phyloP scores from a whole-genome alignment of 2,113 vertebrate genomes.

The Pachycephala philippinensis region DNA sequence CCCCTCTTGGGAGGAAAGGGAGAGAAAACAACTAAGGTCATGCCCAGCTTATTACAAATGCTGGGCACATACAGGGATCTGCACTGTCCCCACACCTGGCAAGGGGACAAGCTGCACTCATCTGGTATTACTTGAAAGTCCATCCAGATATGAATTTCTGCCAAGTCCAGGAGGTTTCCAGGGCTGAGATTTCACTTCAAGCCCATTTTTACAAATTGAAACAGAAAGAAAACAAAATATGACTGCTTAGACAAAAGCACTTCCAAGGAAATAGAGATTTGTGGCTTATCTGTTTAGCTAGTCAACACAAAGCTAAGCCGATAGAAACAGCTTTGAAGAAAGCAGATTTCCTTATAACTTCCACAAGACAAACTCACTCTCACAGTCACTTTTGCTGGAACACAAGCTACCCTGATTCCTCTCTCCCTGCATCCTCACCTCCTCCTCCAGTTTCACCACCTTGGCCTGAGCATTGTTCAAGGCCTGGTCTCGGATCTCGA shows the following conservation, averaged over 20 bases:
- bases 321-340: neutral
- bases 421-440: constrained; percentile 74
- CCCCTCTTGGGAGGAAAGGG: neutral
- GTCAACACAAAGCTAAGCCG: neutral
- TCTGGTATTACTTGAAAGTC: neutral
- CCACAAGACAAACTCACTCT: neutral
- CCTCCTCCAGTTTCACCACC: constrained; percentile 96
- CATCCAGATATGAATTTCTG: neutral
- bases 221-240: neutral
- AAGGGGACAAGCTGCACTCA: neutral
- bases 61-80: neutral
- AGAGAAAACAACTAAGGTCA: neutral
- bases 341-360: neutral
- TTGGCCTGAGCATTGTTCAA: constrained; percentile 96
- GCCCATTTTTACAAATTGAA: neutral
- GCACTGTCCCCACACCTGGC: neutral
- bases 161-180: neutral
- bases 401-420: neutral
- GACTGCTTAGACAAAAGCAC: neutral
- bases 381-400: neutral
- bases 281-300: constrained; percentile 15
- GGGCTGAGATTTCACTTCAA: neutral
- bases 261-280: constrained; percentile 9
- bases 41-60: neutral
- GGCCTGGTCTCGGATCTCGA: constrained; percentile 96